Base-by-base conservation (phyloP, 2,888 invertebrate species). In the Nebria salina region DNA sequence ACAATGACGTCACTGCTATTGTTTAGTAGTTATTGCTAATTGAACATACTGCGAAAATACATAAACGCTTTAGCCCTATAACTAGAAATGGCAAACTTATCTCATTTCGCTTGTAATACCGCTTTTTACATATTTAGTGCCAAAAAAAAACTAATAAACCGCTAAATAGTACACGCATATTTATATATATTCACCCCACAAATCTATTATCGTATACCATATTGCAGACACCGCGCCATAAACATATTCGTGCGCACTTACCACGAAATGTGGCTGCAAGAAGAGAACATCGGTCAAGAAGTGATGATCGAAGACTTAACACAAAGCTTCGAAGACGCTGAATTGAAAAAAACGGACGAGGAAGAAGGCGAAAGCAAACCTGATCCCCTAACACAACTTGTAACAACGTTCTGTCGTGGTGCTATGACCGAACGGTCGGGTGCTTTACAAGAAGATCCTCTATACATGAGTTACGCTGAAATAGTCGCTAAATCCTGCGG, bases 251-350 rank as follows among this genome's bases (percentile, higher is more conserved):
- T 98, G 68, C 93, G 97, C 83, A 96, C 97, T 0, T 99, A 98
- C 89, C 95, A 95, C 86, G 96, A 98, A 86, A 91, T 97, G 82
- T 98, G 98, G 98, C 90, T 99, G 80, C 94, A 95, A 87, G 98
- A 98, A 86, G 98, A 99, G 87, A 98, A 98, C 87, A 93, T 95
- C 26, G 99, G 99, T 1, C 98, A 98, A 89, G 98, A 98, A 90
- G 93, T 97, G 9, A 96, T 99, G 93, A 99, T 99, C 86, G 98
- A 98, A 90, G 98, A 99, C 90, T 92, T 99, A 9, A 99, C 99
- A 83, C 96, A 96, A 93, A 95, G 96, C 13, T 98, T 98, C 86
- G 97, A 97, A 89, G 97, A 97, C 84, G 94, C 97, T 0, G 97
- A 98, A 86, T 90, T 96, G 85, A 96, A 96, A 85, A 97, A 97